A percentile compares a stretch with the other conserved stretches of the same genome.
Conservation (phyloP, 2,888 invertebrate genomes). For the Horisme vitalbata region DNA sequence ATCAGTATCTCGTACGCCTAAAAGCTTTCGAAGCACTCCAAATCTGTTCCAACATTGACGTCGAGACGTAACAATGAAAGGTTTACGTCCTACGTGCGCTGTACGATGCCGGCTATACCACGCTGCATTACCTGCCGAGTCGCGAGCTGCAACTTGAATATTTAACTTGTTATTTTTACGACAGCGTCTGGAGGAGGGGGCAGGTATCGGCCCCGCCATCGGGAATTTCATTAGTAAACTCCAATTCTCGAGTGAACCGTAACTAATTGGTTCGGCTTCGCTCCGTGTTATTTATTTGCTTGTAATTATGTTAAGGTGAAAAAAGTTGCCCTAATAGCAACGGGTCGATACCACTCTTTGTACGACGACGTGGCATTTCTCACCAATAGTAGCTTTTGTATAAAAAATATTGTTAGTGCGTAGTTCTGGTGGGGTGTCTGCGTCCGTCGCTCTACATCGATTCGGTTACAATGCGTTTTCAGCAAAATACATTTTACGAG, state of each 20-base stretch:
- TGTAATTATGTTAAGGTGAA: constrained; percentile 43
- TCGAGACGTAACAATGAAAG: constrained; percentile 21
- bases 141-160: constrained; percentile 10
- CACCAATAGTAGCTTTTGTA: constrained; percentile 9
- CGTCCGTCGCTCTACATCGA: constrained; percentile 4
- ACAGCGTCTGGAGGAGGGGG: neutral
- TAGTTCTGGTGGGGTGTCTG: neutral
- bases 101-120: constrained; percentile 14
- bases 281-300: constrained; percentile 53
- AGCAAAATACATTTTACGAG: constrained; percentile 19
- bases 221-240: constrained; percentile 62
- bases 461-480: constrained; percentile 4
- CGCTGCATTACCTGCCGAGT: constrained; percentile 11
- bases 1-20: constrained; percentile 19
- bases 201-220: constrained; percentile 28
- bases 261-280: constrained; percentile 53
- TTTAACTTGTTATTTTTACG: constrained; percentile 15
- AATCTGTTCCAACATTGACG: constrained; percentile 18
- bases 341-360: constrained; percentile 16
- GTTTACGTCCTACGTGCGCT: constrained; percentile 21
- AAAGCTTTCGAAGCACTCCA: constrained; percentile 23
- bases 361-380: constrained; percentile 19
- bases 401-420: neutral
- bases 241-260: constrained; percentile 48
- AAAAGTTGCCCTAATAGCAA: constrained; percentile 24